Evolutionary conservation across 2,113 vertebrate species (phyloP), one percentile per base, ranked within the genome.

Genomic region (Carassius gibelio): DNA sequence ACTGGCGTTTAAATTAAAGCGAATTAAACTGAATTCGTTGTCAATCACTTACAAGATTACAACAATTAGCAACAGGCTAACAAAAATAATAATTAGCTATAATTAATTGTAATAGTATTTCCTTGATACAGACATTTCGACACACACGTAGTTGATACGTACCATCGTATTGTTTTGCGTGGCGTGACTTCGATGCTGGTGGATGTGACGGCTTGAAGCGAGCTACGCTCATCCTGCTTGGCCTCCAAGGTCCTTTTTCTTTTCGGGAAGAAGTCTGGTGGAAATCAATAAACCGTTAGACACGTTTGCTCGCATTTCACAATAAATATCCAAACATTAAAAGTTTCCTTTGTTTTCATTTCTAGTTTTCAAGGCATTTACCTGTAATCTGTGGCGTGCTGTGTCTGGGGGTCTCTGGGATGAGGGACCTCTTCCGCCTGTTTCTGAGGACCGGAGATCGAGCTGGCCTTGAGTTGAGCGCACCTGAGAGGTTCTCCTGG

Each of bases 121-220:
- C 34, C 8, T 19, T 19, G 30, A 19, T 19, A 1, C 0, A 36
- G 14, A 69, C 34, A 9, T 14, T 68, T 68, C 5, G 14, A 64
- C 7, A 34, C 14, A 30, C 26, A 21, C 17, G 19, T 5, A 30
- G 0, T 8, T 8, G 7, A 84, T 34, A 38, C 88, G 3, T 30
- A 88, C 96, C 94, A 97, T 89, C 96, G 89, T 87, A 96, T 94
- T 42, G 95, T 94, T 92, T 95, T 96, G 88, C 94, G 94, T 55
- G 90, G 93, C 61, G 94, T 93, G 82, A 95, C 92, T 88, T 96
- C 96, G 17, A 30, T 78, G 79, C 90, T 86, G n/a, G 80, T 84
- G 36, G 86, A 77, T 34, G 91, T 75, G 3, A 89, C 72, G 1
- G 91, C 30, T 8, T 85, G 89, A 38, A 75, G 48, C 30, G 89